A percentile compares a stretch with the other conserved stretches of the same genome.
Evolutionary conservation across 1,140 invertebrate species (phyloP).

Genomic region (Plodia interpunctella): DNA sequence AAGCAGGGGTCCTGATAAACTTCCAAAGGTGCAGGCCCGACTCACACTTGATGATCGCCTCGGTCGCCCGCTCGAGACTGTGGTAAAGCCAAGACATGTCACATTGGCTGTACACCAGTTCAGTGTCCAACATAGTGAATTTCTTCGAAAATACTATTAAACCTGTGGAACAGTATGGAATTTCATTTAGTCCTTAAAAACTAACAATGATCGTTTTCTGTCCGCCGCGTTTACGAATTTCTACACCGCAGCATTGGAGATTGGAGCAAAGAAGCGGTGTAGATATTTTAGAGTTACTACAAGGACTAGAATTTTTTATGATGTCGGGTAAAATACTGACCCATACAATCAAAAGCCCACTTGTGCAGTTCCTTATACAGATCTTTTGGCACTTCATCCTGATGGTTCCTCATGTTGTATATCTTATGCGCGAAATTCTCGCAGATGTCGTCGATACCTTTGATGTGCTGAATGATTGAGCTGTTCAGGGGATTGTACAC

Average conservation of each 20-base stretch:
- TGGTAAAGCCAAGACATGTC: constrained; percentile 78
- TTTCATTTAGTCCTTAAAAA: too few relatives aligned
- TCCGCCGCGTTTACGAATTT: too few relatives aligned
- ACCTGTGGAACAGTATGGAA: constrained; percentile 30
- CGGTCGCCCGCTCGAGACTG: constrained; percentile 78
- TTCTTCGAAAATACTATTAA: constrained; percentile 79
- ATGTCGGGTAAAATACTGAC: constrained; percentile 35
- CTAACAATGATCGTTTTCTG: too few relatives aligned
- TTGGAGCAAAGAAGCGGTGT: too few relatives aligned
- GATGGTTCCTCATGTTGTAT: constrained; percentile 75
- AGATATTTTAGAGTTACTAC: too few relatives aligned
- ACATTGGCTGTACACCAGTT: constrained; percentile 71
- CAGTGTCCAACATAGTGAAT: constrained; percentile 77
- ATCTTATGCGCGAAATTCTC: constrained; percentile 66
- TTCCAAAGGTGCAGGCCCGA: constrained; percentile 82
- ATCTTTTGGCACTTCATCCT: constrained; percentile 78
- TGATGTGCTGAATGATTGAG: constrained; percentile 48
- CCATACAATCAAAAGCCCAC: constrained; percentile 83
- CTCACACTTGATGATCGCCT: constrained; percentile 80
- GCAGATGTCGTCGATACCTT: constrained; percentile 52
- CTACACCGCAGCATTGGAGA: too few relatives aligned
- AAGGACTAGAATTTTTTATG: too few relatives aligned
- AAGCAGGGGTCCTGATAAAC: constrained; percentile 79
- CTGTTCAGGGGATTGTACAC: constrained; percentile 71
- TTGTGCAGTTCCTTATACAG: constrained; percentile 80